Evolutionary conservation across 2,888 invertebrate genomes (phyloP).

Genomic region (Tolmerus cingulatus): DNA sequence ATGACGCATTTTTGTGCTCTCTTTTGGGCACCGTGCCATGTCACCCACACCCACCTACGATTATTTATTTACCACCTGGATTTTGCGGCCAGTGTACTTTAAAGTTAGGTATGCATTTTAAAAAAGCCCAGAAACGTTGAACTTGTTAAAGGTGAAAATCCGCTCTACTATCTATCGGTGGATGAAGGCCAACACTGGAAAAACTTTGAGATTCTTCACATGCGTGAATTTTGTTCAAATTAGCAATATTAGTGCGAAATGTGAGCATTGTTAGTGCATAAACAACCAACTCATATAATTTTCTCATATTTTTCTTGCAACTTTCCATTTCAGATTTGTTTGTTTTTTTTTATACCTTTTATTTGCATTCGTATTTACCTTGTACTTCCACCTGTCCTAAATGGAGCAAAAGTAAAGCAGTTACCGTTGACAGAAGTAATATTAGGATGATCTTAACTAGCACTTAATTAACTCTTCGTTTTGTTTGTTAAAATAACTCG

Average conservation of each 20-base stretch:
- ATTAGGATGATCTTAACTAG: not conserved
- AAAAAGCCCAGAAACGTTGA: not conserved
- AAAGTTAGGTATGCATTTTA: not conserved
- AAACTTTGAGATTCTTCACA: not conserved
- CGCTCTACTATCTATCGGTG: not conserved
- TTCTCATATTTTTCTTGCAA: not conserved
- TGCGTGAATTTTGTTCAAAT: not conserved
- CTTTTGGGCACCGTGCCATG: not conserved
- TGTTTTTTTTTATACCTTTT: not conserved
- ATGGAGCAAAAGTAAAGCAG: not conserved
- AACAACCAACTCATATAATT: not conserved
- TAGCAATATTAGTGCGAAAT: not conserved
- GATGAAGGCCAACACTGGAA: not conserved
- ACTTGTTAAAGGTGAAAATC: conserved; percentile 5
- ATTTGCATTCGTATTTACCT: not conserved
- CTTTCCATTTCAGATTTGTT: not conserved
- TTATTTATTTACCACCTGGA: not conserved
- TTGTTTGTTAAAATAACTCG: not conserved
- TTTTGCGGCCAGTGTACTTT: not conserved
- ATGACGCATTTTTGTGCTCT: conserved; percentile 19
- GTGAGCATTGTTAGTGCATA: not conserved
- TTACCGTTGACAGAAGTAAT: not conserved
- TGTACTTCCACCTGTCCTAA: not conserved
- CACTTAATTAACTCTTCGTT: not conserved
- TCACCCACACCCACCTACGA: not conserved